These are phyloP conservation scores for Ailuropoda melanoleuca DNA, from an alignment of 2,113 vertebrate genomes.

Conservation along the genomic window DNA sequence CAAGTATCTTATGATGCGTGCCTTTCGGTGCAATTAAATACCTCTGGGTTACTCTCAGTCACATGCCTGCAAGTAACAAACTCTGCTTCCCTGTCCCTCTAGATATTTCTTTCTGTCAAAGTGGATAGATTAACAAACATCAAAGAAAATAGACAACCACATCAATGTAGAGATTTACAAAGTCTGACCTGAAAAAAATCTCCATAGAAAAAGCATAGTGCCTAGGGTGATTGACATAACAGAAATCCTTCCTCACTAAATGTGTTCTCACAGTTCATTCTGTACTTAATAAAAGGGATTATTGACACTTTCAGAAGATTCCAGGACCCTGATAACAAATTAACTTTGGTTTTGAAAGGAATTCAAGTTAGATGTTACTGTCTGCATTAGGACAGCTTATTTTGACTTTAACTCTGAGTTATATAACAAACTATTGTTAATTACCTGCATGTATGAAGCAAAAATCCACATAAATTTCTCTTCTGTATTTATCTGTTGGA, in stretches of 20 bases:
- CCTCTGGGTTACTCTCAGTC: slow-evolving; percentile 25
- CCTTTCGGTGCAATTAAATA: slow-evolving; percentile 45
- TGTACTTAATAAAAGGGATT: slow-evolving; percentile 38
- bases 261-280: background rate
- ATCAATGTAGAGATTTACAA: slow-evolving; percentile 24
- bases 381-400: background rate
- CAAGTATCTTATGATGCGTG: background rate
- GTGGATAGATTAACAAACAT: slow-evolving; percentile 17
- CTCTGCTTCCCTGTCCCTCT: background rate
- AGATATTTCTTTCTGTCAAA: slow-evolving; percentile 42
- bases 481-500: slow-evolving; percentile 31
- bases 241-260: slow-evolving; percentile 22
- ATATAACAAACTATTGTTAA: background rate
- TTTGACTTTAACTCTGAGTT: slow-evolving; percentile 57
- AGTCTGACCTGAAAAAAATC: slow-evolving; percentile 14
- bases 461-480: slow-evolving; percentile 28
- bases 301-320: slow-evolving; percentile 58
- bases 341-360: slow-evolving; percentile 61
- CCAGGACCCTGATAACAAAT: slow-evolving; percentile 41
- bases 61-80: slow-evolving; percentile 33
- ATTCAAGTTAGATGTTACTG: slow-evolving; percentile 31
- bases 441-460: slow-evolving; percentile 3
- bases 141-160: background rate
- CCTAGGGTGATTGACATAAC: background rate
- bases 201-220: background rate